Conservation (phyloP, 2,888 invertebrate genomes). For the Acanthosepion esculentum region DNA sequence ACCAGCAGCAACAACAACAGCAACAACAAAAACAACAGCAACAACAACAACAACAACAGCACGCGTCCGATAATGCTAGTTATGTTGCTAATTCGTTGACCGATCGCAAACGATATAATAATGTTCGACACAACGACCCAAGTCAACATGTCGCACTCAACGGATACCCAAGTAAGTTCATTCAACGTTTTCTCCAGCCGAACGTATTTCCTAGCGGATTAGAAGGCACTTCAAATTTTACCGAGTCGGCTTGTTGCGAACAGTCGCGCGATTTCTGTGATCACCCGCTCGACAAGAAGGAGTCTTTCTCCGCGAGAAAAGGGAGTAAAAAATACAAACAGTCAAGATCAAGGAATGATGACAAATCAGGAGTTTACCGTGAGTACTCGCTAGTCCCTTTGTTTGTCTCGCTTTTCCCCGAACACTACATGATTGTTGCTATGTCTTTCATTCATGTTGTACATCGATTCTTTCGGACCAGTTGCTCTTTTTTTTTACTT, state of each 20-base stretch:
- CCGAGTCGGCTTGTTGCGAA: conserved; percentile 41
- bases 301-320: background rate
- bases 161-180: conserved; percentile 45
- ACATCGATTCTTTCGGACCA: background rate
- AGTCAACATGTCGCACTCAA: conserved; percentile 42
- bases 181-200: conserved; percentile 43
- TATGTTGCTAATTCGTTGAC: conserved; percentile 21
- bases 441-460: background rate
- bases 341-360: conserved; percentile 43
- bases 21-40: conserved; percentile 25
- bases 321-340: conserved; percentile 44
- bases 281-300: conserved; percentile 38
- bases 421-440: background rate
- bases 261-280: conserved; percentile 44
- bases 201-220: conserved; percentile 40
- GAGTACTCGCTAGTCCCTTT: background rate
- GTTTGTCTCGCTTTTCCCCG: background rate
- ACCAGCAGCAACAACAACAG: background rate
- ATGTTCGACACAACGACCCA: conserved; percentile 37
- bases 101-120: background rate
- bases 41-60: conserved; percentile 40
- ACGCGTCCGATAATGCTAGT: conserved; percentile 36
- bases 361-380: conserved; percentile 44
- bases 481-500: background rate
- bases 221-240: conserved; percentile 35